A percentile compares a stretch with the other conserved stretches of the same genome.
Conservation (phyloP, 2,113 vertebrate genomes). For the Lichenostomus cassidix region DNA sequence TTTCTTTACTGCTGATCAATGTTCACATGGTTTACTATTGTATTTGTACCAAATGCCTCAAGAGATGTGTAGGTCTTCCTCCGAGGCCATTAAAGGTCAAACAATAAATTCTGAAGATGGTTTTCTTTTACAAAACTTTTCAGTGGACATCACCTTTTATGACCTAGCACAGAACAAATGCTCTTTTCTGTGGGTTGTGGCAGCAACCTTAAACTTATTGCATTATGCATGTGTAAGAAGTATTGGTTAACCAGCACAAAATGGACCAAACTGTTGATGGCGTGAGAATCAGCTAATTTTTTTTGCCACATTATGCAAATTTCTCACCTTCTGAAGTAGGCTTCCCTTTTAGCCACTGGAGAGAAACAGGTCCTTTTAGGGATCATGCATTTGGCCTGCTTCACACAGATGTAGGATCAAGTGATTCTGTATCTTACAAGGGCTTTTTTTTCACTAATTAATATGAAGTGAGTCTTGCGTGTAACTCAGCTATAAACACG, state of each 20-base stretch:
- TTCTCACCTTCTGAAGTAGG: background rate
- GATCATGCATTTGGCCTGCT: background rate
- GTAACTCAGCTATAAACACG: background rate
- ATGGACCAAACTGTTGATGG: background rate
- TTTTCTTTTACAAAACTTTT: background rate
- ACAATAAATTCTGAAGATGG: background rate
- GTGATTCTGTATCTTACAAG: background rate
- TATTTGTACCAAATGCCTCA: background rate
- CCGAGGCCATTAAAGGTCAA: background rate
- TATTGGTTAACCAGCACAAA: background rate
- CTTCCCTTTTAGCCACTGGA: background rate
- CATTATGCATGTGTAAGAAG: background rate
- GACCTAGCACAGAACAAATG: background rate
- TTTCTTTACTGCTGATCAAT: constrained; percentile 13
- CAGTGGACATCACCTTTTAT: background rate
- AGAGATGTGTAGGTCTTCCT: background rate
- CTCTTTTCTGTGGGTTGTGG: background rate
- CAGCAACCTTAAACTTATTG: background rate
- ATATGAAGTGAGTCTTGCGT: background rate
- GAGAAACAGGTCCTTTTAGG: background rate
- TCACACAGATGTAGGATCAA: background rate
- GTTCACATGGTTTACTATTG: constrained; percentile 33
- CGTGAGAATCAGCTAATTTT: background rate
- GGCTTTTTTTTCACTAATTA: background rate
- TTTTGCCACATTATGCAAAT: rapidly evolving